A percentile compares a stretch with the other conserved stretches of the same genome.
Conservation (phyloP, 2,113 vertebrate genomes). For the Rafetus swinhoei region DNA sequence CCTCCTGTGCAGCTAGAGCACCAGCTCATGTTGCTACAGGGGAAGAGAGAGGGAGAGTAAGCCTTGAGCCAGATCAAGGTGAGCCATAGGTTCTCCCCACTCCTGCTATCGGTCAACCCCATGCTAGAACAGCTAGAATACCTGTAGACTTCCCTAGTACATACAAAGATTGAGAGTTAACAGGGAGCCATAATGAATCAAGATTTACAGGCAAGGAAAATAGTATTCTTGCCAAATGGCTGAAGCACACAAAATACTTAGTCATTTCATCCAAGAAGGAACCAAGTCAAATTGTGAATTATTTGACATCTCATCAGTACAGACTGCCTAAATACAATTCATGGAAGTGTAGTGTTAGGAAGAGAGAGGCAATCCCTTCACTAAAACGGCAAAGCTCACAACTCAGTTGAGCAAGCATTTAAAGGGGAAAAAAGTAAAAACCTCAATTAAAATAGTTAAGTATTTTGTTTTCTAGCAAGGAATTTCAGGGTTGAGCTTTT, state of each 20-base stretch:
- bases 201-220: neutral
- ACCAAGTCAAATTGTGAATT: neutral
- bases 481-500: neutral
- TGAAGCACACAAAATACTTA: neutral
- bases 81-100: no score
- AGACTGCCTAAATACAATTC: neutral
- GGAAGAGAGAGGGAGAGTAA: no score
- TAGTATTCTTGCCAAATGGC: neutral
- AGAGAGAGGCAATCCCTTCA: neutral
- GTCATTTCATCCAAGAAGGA: neutral
- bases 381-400: neutral
- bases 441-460: neutral
- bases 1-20: no score
- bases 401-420: neutral
- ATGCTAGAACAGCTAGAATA: neutral
- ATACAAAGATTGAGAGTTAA: neutral
- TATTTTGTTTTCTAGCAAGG: neutral
- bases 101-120: neutral
- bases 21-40: no score
- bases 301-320: neutral
- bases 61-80: no score
- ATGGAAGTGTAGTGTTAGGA: no score
- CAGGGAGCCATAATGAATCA: neutral
- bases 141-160: neutral
- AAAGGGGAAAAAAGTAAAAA: neutral